A percentile compares a stretch with the other conserved stretches of the same genome.
Conservation (phyloP, 2,113 vertebrate species). For the human (Homo sapiens) region GRCh38 chr7:154598001-154598500, state of each 20-base stretch:
- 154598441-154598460: fast-evolving
- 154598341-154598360: not conserved
- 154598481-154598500: not conserved
- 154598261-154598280: not conserved
- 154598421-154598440: fast-evolving
- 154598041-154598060: not conserved
- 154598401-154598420: too few relatives aligned
- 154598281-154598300: not conserved
- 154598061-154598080: not conserved
- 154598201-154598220: too few relatives aligned
- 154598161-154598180: not conserved
- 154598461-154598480: not conserved
- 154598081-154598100: not conserved
- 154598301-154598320: not conserved
- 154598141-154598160: not conserved
- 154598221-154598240: not conserved
- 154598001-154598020: not conserved
- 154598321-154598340: fast-evolving
- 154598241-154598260: not conserved
- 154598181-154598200: not conserved
- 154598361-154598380: too few relatives aligned
- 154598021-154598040: not conserved
- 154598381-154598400: fast-evolving
- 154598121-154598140: not conserved
- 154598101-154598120: not conserved